Conservation (phyloP, 2,113 vertebrate genomes). For the Lonchura striata region DNA sequence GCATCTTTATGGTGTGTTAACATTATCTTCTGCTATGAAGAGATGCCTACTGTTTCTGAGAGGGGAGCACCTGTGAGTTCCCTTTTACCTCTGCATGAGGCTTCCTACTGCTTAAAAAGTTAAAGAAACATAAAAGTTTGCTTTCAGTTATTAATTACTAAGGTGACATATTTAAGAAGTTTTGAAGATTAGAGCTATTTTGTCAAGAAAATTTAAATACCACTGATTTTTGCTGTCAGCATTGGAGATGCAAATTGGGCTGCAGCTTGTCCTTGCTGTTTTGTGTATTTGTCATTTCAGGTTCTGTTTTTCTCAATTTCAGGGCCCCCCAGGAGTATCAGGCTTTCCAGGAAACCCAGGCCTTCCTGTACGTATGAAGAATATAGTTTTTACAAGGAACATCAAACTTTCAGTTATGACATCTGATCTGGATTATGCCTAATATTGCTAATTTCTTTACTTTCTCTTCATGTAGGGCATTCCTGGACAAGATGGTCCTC, state of each 20-base stretch:
- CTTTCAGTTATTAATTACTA: not conserved
- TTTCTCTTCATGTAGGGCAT: constrained; percentile 79
- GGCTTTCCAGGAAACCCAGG: constrained; percentile 95
- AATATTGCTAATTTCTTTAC: not conserved
- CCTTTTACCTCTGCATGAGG: not conserved
- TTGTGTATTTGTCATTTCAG: not conserved
- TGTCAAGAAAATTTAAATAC: not conserved
- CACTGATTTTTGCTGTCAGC: not conserved
- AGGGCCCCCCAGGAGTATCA: constrained; percentile 87
- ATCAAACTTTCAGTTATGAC: not conserved
- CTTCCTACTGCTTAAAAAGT: not conserved
- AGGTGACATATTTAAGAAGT: not conserved
- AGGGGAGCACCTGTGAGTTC: not conserved
- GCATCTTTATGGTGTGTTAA: not conserved
- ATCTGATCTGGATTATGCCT: not conserved
- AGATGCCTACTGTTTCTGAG: not conserved
- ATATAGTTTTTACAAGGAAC: not conserved
- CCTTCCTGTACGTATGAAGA: constrained; percentile 84
- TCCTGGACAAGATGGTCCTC: constrained; percentile 92
- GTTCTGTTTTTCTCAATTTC: constrained; percentile 35
- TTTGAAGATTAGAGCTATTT: not conserved
- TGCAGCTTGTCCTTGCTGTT: not conserved
- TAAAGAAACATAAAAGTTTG: not conserved
- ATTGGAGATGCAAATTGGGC: not conserved
- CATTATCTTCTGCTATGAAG: not conserved